Percentiles rank a stretch among this genome's conserved stretches.
Evolutionary conservation across 2,113 vertebrate genomes (phyloP).

Genomic region (Rhea americana): DNA sequence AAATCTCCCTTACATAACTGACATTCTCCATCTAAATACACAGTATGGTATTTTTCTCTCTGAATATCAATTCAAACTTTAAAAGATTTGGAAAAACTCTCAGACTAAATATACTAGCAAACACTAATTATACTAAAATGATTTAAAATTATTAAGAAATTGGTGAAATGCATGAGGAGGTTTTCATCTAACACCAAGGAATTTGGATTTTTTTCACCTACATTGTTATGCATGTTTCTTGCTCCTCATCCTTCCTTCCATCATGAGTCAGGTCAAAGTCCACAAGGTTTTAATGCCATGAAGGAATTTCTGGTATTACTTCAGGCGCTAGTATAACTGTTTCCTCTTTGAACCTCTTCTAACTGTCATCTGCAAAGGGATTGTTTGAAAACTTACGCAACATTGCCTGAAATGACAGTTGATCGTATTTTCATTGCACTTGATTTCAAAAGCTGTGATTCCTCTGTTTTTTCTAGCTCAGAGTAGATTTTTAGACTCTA

Average conservation of each 20-base stretch:
- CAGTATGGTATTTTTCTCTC: neutral
- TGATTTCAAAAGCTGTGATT: neutral
- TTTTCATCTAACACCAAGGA: conserved; percentile 2
- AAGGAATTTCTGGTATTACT: neutral
- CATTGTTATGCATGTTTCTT: conserved; percentile 1
- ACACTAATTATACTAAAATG: conserved; percentile 34
- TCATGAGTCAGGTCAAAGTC: conserved; percentile 34
- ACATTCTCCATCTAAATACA: neutral
- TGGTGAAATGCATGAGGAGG: neutral
- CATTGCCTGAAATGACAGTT: too few species aligned
- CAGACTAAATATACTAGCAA: neutral
- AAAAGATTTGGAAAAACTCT: neutral
- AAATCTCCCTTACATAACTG: neutral
- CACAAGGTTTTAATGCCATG: neutral
- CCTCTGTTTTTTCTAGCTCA: neutral
- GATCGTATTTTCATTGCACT: neutral
- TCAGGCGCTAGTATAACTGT: neutral
- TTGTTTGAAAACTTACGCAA: neutral
- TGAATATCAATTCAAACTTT: neutral
- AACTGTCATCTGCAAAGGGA: neutral
- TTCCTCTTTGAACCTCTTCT: neutral
- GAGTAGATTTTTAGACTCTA: neutral
- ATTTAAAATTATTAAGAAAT: too few species aligned
- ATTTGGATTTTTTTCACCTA: neutral
- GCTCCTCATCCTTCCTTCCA: neutral